Evolutionary conservation across 1,140 invertebrate genomes (phyloP).

Genomic region (Dolichoris vasculosae): DNA sequence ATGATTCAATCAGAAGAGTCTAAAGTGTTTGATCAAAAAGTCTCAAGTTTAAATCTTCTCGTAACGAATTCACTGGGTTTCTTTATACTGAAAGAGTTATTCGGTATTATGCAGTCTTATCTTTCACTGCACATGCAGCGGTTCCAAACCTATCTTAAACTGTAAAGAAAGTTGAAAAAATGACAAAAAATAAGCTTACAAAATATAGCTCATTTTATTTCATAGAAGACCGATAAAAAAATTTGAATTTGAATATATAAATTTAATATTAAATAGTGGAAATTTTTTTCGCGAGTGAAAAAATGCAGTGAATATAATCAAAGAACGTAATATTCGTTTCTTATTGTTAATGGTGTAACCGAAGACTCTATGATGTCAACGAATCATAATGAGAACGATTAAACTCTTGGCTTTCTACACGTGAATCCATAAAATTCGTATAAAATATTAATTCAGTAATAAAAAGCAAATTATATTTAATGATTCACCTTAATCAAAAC

Average conservation of each 20-base stretch:
- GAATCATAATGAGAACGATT: too few species aligned
- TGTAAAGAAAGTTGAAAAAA: neutral
- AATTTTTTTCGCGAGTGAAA: too few species aligned
- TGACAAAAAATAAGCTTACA: neutral
- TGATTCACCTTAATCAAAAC: too few species aligned
- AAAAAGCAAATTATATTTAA: too few species aligned
- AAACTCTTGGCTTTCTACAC: too few species aligned
- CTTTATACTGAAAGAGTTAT: neutral
- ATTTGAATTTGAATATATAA: neutral
- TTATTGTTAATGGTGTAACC: too few species aligned
- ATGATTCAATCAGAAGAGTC: neutral
- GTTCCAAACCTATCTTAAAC: neutral
- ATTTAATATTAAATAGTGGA: too few species aligned
- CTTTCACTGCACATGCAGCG: neutral
- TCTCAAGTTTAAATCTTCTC: neutral
- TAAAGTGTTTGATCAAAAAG: neutral
- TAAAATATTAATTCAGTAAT: too few species aligned
- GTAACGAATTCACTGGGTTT: neutral
- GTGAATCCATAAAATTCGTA: too few species aligned
- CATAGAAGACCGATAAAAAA: neutral
- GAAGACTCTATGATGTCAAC: too few species aligned
- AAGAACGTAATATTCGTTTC: too few species aligned
- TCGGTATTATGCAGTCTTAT: conserved; percentile 4
- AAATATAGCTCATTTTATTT: neutral
- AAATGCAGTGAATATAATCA: too few species aligned